phyloP scores from a whole-genome alignment of 2,113 vertebrate genomes.

The Nanorana parkeri region DNA sequence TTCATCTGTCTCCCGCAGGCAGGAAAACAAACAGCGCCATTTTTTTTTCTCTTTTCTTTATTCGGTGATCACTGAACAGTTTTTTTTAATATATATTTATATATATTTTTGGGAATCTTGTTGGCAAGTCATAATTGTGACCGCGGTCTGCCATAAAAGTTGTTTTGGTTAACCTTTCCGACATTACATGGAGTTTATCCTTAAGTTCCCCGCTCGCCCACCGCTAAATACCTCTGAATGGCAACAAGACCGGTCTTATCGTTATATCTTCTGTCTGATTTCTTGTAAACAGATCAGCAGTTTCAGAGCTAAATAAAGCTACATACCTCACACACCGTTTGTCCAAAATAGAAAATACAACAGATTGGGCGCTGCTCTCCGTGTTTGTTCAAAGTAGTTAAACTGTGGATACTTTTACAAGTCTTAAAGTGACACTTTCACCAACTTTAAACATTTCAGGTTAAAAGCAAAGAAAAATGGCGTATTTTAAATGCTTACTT shows the following conservation, averaged over 20 bases:
- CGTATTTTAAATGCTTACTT: too few species aligned
- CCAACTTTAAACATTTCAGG: too few species aligned
- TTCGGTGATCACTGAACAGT: neutral
- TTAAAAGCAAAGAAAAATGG: too few species aligned
- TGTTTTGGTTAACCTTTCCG: constrained; percentile 38
- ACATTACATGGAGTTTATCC: neutral
- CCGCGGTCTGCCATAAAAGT: neutral
- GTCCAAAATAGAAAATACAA: neutral
- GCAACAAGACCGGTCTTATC: constrained; percentile 32
- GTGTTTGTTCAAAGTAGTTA: neutral
- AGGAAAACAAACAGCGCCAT: neutral
- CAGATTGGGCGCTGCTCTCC: neutral
- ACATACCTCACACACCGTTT: constrained; percentile 6
- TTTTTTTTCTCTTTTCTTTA: neutral
- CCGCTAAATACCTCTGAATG: constrained; percentile 34
- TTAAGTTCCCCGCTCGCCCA: neutral
- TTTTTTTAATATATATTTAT: too few species aligned
- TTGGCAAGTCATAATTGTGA: constrained; percentile 6
- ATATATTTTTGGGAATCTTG: neutral
- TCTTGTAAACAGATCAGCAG: constrained; percentile 37
- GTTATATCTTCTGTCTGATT: constrained; percentile 22
- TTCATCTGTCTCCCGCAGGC: neutral
- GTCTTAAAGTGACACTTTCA: too few species aligned
- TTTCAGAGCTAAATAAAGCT: constrained; percentile 16
- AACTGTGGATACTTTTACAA: too few species aligned